These are phyloP conservation scores for Tachina lurida DNA, from an alignment of 2,888 invertebrate species.

Conservation along the genomic window DNA sequence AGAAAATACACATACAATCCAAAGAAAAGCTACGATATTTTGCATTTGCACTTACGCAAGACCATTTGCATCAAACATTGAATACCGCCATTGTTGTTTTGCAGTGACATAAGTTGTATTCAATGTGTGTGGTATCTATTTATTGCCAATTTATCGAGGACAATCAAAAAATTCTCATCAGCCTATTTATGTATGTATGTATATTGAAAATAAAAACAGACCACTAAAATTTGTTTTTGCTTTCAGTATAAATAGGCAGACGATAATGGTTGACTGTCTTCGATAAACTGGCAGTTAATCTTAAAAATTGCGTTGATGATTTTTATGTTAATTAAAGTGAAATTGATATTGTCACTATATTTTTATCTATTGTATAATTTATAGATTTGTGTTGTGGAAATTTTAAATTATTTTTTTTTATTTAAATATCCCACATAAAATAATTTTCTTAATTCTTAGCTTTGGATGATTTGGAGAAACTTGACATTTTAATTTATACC, in stretches of 20 bases:
- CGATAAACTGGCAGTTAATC: neutral
- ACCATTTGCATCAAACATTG: too few species aligned
- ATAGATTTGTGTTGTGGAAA: neutral
- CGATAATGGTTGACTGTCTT: too few species aligned
- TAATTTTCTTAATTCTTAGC: neutral
- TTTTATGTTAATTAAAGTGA: conserved; percentile 53
- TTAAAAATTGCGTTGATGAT: conserved; percentile 22
- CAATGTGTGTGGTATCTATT: conserved; percentile 13
- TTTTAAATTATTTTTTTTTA: neutral
- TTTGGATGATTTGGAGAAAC: neutral
- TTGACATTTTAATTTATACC: conserved; percentile 10
- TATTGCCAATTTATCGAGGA: too few species aligned
- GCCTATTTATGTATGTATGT: too few species aligned
- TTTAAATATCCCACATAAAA: neutral
- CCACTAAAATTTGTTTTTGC: too few species aligned
- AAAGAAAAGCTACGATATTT: too few species aligned
- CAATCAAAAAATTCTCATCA: neutral
- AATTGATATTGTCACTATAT: conserved; percentile 47
- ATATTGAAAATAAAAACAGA: too few species aligned
- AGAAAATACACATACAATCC: too few species aligned
- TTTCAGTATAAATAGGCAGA: too few species aligned
- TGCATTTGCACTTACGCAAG: too few species aligned
- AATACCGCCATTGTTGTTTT: too few species aligned
- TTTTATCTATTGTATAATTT: neutral
- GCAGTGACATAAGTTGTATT: conserved; percentile 14